phyloP scores from a whole-genome alignment of 2,113 vertebrate species.

The Heterotilapia buettikoferi region DNA sequence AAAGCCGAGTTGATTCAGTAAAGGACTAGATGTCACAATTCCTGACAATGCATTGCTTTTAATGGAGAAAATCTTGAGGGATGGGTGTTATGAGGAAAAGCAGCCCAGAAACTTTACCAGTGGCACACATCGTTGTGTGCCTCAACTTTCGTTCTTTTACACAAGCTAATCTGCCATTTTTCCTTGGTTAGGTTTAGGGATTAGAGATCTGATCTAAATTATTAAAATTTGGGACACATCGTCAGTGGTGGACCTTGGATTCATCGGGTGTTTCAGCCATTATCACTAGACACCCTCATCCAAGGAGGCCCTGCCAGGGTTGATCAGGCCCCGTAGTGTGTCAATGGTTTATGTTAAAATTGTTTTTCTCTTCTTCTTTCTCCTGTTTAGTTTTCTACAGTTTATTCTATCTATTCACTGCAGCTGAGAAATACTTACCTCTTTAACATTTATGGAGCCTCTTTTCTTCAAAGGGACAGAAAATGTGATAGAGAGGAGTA shows the following conservation, averaged over 20 bases:
- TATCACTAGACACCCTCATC: background rate
- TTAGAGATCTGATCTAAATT: background rate
- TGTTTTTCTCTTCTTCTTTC: background rate
- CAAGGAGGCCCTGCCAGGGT: background rate
- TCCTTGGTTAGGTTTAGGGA: background rate
- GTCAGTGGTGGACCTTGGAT: background rate
- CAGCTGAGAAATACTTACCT: background rate
- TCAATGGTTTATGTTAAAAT: background rate
- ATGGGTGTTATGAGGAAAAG: background rate
- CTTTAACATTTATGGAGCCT: background rate
- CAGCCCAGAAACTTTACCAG: background rate
- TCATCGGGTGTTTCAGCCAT: background rate
- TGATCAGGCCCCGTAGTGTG: background rate
- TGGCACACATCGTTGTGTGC: fast-evolving
- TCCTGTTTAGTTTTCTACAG: background rate
- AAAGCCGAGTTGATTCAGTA: background rate
- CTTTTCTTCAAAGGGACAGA: background rate
- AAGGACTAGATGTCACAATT: background rate
- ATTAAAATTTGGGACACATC: background rate
- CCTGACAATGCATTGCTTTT: background rate
- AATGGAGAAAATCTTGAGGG: background rate
- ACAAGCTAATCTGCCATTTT: background rate
- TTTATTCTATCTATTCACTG: background rate
- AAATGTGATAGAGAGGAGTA: background rate
- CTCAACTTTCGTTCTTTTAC: background rate